Base-by-base conservation (phyloP, 1,140 invertebrate species). In the Bombus difficillimus region DNA sequence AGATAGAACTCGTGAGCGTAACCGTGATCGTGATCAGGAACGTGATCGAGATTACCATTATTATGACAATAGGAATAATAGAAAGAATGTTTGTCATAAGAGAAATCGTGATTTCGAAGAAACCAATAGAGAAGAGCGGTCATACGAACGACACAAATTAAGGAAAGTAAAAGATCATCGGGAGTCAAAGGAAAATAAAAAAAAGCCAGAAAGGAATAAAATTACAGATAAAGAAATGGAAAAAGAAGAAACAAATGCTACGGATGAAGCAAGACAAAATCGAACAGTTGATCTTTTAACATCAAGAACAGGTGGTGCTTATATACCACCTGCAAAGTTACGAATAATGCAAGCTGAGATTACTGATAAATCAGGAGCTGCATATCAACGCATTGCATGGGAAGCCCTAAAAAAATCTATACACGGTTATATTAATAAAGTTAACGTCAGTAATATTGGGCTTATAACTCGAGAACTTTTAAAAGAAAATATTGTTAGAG, bases 331-430 rank as follows among this genome's bases (percentile, higher is more conserved):
- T 6, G 99, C 99, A 1, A 99, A 98, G 93, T 95, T 99, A 13
- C 96, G 97, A 71, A 96, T 99, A 96, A 98, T 99, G 98, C 98
- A 99, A 96, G 97, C 97, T 1, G 97, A 98, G 93, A 99, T 99
- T 37, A 98, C 98, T 1, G 98, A 99, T 92, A 99, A 99, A 95
- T 96, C 97, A 2, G 98, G 98, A 89, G 96, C 97, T 25, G 98
- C 47, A 22, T 53, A 53, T 53, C 47, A 53, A 22, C 47, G 47
- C 6, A 53, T 53, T 53, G 47, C 99, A 4, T 99, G 99, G 99
- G 99, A 99, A 96, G 98, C 98, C 0, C 94, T 99, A 28, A 99
- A 99, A 93, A 99, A 99, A 93, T 99, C 98, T n/a, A 99, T 99
- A 86, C 99, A 99, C 93, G 99, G 99, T 93, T 97, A 98, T 85